Conservation (phyloP, 2,888 invertebrate species). For the Tetramorium bicarinatum region DNA sequence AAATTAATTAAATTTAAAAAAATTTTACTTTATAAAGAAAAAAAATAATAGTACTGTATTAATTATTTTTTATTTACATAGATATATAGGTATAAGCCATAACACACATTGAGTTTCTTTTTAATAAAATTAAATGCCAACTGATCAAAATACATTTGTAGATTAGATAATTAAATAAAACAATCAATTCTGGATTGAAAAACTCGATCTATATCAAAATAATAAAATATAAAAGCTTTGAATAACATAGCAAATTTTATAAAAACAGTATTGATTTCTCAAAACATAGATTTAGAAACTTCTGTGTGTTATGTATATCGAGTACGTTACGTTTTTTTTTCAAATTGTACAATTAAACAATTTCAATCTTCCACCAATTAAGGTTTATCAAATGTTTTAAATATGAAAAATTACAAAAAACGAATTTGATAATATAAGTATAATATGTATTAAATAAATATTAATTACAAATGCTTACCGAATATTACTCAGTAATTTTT, state of each 20-base stretch:
- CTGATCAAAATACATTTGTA: background rate
- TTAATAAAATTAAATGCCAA: background rate
- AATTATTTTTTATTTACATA: background rate
- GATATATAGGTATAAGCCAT: too few relatives aligned
- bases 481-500: background rate
- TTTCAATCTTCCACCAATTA: background rate
- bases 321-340: background rate
- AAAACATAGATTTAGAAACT: background rate
- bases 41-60: background rate
- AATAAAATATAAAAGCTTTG: background rate
- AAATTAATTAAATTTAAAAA: background rate
- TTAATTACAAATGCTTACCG: background rate
- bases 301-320: background rate
- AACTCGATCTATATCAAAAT: background rate
- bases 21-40: background rate
- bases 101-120: background rate
- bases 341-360: background rate
- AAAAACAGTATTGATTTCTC: background rate
- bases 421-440: background rate
- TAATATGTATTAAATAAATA: background rate
- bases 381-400: background rate
- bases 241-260: constrained; percentile 6
- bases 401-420: background rate
- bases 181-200: background rate
- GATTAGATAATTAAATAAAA: background rate